phyloP scores from a whole-genome alignment of 2,797 vertebrate genomes.

The Fratercula arctica region DNA sequence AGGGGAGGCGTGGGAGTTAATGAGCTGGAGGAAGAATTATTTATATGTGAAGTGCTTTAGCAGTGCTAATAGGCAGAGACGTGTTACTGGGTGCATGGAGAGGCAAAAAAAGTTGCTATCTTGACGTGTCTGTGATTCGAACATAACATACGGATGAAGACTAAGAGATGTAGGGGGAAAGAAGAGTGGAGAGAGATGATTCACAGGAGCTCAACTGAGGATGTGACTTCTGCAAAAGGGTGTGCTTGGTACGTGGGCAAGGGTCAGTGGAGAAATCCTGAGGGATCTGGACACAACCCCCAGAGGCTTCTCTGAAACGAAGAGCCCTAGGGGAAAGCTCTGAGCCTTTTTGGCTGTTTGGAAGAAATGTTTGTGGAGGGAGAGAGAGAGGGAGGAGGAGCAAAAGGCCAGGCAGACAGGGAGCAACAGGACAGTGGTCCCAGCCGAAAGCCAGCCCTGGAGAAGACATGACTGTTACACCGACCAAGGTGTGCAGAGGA shows the following conservation, averaged over 20 bases:
- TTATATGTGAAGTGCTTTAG: constrained; percentile 46
- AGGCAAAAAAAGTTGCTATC: constrained; percentile 16
- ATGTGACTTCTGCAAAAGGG: background rate
- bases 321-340: background rate
- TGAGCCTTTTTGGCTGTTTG: background rate
- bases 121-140: background rate
- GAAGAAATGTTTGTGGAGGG: background rate
- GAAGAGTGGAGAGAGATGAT: background rate
- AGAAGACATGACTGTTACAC: background rate
- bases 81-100: constrained; percentile 30
- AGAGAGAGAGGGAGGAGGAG: background rate
- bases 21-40: constrained; percentile 52
- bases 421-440: background rate
- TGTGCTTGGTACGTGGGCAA: background rate
- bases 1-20: constrained; percentile 53
- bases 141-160: constrained; percentile 12
- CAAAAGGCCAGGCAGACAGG: background rate
- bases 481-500: background rate
- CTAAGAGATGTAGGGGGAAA: background rate
- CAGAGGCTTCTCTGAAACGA: background rate
- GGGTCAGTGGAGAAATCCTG: background rate
- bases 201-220: background rate
- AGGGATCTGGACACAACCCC: background rate
- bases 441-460: background rate
- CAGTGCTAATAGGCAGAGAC: constrained; percentile 38